These are phyloP conservation scores for Agrenia bidenticulata DNA, from an alignment of 2,888 invertebrate genomes.

Conservation along the genomic window DNA sequence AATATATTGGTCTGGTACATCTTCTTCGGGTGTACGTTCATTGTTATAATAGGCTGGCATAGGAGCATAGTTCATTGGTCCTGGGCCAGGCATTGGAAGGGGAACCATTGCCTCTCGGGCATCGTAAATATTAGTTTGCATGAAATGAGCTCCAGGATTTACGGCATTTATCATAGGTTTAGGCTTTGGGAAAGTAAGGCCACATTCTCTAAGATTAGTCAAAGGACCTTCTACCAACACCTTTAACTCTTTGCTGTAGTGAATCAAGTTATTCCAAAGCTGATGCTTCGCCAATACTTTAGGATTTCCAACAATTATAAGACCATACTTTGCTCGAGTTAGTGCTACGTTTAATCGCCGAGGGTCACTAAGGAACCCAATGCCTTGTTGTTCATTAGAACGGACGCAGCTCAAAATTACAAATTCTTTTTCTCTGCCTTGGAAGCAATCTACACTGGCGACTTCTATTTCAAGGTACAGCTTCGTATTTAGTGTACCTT, in stretches of 20 bases:
- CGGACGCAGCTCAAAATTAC: conserved; percentile 99
- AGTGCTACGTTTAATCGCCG: conserved; percentile 95
- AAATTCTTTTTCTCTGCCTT: conserved; percentile 97
- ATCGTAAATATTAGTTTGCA: conserved; percentile 96
- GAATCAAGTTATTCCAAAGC: conserved; percentile 95
- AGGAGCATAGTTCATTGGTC: conserved; percentile 30
- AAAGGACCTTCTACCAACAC: conserved; percentile 96
- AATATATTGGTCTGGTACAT: conserved; percentile 31
- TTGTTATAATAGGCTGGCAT: conserved; percentile 51
- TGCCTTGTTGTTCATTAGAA: conserved; percentile 97
- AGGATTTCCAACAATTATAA: conserved; percentile 98
- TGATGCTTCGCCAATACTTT: conserved; percentile 98
- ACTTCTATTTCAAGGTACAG: conserved; percentile 98
- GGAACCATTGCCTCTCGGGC: conserved; percentile 56
- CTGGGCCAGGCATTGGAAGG: conserved; percentile 8
- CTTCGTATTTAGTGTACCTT: conserved; percentile 93
- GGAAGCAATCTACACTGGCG: conserved; percentile 98
- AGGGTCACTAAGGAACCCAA: conserved; percentile 98
- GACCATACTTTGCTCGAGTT: conserved; percentile 94
- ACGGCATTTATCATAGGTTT: conserved; percentile 90
- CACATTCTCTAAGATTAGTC: conserved; percentile 92
- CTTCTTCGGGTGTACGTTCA: conserved; percentile 29
- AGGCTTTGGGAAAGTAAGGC: conserved; percentile 95
- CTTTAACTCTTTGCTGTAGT: conserved; percentile 96
- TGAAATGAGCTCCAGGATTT: conserved; percentile 95